Base-by-base conservation (phyloP, 1,140 invertebrate genomes). In the Leptestheria dahalacensis region DNA sequence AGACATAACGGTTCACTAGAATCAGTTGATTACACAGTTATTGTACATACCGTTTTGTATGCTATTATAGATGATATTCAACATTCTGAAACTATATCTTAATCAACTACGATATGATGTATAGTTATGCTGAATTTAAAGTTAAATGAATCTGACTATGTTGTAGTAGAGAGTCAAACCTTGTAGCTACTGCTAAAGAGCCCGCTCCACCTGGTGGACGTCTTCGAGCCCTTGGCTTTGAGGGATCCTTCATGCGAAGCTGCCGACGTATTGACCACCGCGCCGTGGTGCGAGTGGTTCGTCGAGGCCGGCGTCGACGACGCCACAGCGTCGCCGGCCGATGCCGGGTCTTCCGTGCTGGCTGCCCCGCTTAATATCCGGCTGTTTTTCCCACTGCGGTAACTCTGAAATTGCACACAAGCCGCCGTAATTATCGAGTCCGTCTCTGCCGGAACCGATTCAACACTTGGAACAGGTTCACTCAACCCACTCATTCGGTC, bases 111-210 rank as follows among this genome's bases (percentile, higher is more conserved):
- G 50, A 52, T 25, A 52, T 24, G 50, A 4, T 12, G 28, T 15
- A 52, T 4, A 26, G 26, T 24, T 1, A 51, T 11, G 1, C 49
- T 2, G 49, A 51, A 12, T 24, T 51, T 24, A 51, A 21, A 51
- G 18, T 21, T 25, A n/a, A n/a, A n/a, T n/a, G n/a, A n/a, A n/a
- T n/a, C n/a, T n/a, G n/a, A n/a, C n/a, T n/a, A n/a, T 20, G 12
- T 12, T 51, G 12, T 21, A 51, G 12, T 21, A 15, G 12, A 23
- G 21, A 24, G 18, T 50, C 62, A 64, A 66, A 72, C 73, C 69
- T 79, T 80, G 24, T 62, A 57, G 56, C 71, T 79, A 61, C 79
- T 79, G 18, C 78, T 78, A 64, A 85, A 85, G 64, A 84, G 78
- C 20, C 78, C 78, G 50, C 72, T 72, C 79, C 81, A 82, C 15